Evolutionary conservation across 2,797 vertebrate genomes (phyloP).

Genomic region (Parauchenoglanis punctatus): DNA sequence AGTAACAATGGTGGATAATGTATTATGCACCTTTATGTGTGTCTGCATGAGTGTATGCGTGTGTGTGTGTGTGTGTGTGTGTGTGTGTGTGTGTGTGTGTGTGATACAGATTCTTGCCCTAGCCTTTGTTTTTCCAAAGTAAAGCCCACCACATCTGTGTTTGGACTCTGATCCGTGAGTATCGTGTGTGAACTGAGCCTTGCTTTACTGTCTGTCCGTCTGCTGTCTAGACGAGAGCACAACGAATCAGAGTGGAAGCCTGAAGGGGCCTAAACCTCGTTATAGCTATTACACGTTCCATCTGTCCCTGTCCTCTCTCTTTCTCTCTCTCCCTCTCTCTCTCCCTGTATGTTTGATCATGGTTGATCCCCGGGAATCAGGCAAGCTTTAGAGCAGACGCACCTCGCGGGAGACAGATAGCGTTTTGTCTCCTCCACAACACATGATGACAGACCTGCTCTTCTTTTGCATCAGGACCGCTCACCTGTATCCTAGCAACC

Average conservation of each 20-base stretch:
- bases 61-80: slow-evolving; percentile 13
- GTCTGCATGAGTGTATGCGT: slow-evolving; percentile 13
- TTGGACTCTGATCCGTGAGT: slow-evolving; percentile 31
- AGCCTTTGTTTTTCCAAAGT: not conserved
- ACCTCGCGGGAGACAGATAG: slow-evolving; percentile 57
- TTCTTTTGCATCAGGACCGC: slow-evolving; percentile 73
- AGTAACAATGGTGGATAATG: slow-evolving; percentile 22
- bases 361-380: slow-evolving; percentile 75
- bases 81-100: not conserved
- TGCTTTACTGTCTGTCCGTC: slow-evolving; percentile 28
- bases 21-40: slow-evolving; percentile 35
- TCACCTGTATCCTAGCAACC: slow-evolving; percentile 86
- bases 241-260: slow-evolving; percentile 46
- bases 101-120: not conserved
- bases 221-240: slow-evolving; percentile 53
- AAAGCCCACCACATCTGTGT: slow-evolving; percentile 4
- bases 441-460: slow-evolving; percentile 68
- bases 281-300: slow-evolving; percentile 64
- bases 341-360: slow-evolving; percentile 66
- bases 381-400: slow-evolving; percentile 71
- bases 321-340: slow-evolving; percentile 59
- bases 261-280: slow-evolving; percentile 56
- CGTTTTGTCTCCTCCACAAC: slow-evolving; percentile 59
- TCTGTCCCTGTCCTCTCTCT: slow-evolving; percentile 49
- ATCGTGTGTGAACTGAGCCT: slow-evolving; percentile 8